Percentiles rank a stretch among this genome's conserved stretches.
Conservation (phyloP, 2,797 vertebrate species). For the Columba guinea region DNA sequence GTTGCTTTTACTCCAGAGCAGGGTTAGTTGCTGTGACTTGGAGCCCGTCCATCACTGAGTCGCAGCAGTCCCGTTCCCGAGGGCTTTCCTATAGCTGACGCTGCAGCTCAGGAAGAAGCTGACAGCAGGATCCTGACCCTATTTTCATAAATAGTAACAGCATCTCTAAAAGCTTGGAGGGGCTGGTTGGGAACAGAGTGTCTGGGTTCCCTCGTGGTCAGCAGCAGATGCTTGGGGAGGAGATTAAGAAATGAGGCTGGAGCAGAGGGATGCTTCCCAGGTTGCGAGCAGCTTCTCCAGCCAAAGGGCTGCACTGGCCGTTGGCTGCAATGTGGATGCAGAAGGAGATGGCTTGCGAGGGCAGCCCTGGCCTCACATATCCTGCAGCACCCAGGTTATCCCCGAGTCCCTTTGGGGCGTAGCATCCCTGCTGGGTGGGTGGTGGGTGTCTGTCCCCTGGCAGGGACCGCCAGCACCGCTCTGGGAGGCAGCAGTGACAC, state of each 20-base stretch:
- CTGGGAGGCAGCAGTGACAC: background rate
- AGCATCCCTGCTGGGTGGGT: accelerated
- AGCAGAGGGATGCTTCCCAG: background rate
- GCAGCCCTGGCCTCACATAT: background rate
- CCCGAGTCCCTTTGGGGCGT: accelerated
- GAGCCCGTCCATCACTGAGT: background rate
- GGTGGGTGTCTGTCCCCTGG: accelerated
- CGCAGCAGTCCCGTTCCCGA: background rate
- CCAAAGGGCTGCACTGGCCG: background rate
- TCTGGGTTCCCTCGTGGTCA: background rate
- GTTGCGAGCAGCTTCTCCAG: background rate
- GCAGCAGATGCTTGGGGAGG: conserved; percentile 13
- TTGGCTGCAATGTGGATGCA: accelerated
- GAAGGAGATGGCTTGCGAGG: background rate
- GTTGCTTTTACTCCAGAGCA: background rate
- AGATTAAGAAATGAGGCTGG: background rate
- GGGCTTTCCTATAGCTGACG: conserved; percentile 4
- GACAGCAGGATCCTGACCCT: conserved; percentile 20
- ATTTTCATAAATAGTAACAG: conserved; percentile 29
- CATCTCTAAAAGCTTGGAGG: background rate
- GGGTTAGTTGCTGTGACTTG: accelerated
- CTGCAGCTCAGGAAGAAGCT: conserved; percentile 26
- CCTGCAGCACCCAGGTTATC: background rate
- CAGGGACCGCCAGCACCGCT: background rate
- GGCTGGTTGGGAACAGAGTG: background rate